Base-by-base conservation (phyloP, 2,113 vertebrate species). In the Neopipo cinnamomea region DNA sequence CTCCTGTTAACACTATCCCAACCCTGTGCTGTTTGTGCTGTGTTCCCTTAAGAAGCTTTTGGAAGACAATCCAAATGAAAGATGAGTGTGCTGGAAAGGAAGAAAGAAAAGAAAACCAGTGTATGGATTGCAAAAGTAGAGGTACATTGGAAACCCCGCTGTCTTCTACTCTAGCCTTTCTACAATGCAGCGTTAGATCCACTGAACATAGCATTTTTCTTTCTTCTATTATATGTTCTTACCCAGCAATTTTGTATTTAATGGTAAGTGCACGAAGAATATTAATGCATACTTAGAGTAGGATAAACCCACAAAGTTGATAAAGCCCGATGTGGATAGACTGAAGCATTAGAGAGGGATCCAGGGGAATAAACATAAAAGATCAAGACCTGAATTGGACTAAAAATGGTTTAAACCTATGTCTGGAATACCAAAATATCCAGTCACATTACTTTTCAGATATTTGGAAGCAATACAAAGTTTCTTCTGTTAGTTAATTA, bases 401-500 rank as follows among this genome's bases (percentile, higher is more conserved):
- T 80, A 67, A 77, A 90, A 86, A 47, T 33, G 49, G 35, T 81
- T 92, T 91, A 88, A 91, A 94, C 68, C 76, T 90, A 18, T 55
- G 80, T 81, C 79, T 94, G 90, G 61, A 92, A 41, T 77, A 77
- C 72, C 35, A 91, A 95, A 96, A 63, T 71, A 86, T 49, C 63
- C 80, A 53, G 47, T 84, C 72, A 81, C 0, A 2, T 94, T 86
- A 81, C 59, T 77, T 92, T 92, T 84, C 37, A 65, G 72, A 84
- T 96, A 92, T 88, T 95, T 95, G 88, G 92, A 96, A 88, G 68
- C 39, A 58, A 73, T n/a, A 86, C 92, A 95, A 94, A 93, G 79
- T 96, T 97, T 96, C 49, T 31, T 90, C 95, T 96, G 76, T 83
- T 78, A 67, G 90, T 77, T 94, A 96, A 94, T 95, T 90, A 86